Conservation (phyloP, 2,113 vertebrate species). For the Argyrosomus japonicus region DNA sequence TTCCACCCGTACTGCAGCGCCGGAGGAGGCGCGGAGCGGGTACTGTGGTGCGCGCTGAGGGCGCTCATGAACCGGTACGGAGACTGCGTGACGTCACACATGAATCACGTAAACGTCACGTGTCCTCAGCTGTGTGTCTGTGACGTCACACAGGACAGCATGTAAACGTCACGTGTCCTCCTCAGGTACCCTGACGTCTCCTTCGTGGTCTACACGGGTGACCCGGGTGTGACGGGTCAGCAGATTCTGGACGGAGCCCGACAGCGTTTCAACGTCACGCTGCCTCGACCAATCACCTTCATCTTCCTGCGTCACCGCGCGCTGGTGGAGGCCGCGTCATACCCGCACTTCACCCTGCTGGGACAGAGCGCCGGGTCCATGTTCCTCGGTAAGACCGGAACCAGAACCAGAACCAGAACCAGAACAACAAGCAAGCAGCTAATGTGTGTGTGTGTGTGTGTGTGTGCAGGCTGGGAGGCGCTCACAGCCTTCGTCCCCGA, state of each 20-base stretch:
- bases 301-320: conserved; percentile 89
- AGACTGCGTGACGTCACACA: too few species aligned
- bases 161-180: too few species aligned
- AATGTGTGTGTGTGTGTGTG: neutral
- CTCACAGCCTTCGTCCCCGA: conserved; percentile 89
- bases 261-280: conserved; percentile 90
- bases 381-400: conserved; percentile 81
- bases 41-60: conserved; percentile 93
- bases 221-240: conserved; percentile 84
- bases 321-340: conserved; percentile 90
- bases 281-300: conserved; percentile 88
- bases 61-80: conserved; percentile 90
- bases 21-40: conserved; percentile 95
- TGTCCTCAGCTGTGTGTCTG: too few species aligned
- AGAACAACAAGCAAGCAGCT: too few species aligned
- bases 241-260: conserved; percentile 90
- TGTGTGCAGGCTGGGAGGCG: conserved; percentile 89
- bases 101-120: too few species aligned
- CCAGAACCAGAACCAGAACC: too few species aligned
- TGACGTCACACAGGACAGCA: too few species aligned
- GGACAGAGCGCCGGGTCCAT: conserved; percentile 94
- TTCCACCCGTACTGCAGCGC: conserved; percentile 97
- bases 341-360: conserved; percentile 93
- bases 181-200: conserved; percentile 85
- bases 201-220: conserved; percentile 92